Percentiles rank a stretch among this genome's conserved stretches.
Conservation (phyloP, 2,113 vertebrate species). For the Alouatta palliata region DNA sequence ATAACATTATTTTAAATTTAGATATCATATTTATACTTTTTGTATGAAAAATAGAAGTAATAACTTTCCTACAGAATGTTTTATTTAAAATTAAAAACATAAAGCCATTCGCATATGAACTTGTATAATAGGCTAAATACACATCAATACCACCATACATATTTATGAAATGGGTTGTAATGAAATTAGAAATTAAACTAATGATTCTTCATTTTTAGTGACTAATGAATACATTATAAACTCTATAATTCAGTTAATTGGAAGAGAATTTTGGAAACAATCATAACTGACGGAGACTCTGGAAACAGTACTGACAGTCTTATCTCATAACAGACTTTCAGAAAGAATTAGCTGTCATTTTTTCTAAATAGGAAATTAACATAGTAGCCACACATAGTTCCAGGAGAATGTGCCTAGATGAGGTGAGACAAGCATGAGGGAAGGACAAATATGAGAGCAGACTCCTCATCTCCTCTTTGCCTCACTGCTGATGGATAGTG, state of each 20-base stretch:
- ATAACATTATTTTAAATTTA: conserved; percentile 20
- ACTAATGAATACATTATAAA: not conserved
- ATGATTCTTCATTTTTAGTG: not conserved
- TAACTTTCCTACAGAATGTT: conserved; percentile 8
- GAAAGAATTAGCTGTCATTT: not conserved
- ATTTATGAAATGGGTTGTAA: not conserved
- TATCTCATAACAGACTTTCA: not conserved
- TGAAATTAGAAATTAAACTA: not conserved
- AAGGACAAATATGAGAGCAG: not conserved
- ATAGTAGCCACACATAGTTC: not conserved
- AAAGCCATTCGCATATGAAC: not conserved
- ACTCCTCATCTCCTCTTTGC: not conserved
- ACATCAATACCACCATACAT: not conserved
- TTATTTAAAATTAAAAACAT: conserved; percentile 42
- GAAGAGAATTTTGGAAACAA: not conserved
- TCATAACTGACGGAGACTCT: not conserved
- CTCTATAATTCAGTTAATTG: not conserved
- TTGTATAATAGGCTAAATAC: not conserved
- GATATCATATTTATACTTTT: not conserved
- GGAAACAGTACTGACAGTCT: not conserved
- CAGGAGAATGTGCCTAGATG: not conserved
- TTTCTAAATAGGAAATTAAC: not conserved
- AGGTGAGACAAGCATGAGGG: no score
- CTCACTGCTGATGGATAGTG: not conserved
- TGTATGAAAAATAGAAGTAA: not conserved